These are phyloP conservation scores for Botrylloides violaceus DNA, from an alignment of 23 tunicate genomes.

Conservation along the genomic window DNA sequence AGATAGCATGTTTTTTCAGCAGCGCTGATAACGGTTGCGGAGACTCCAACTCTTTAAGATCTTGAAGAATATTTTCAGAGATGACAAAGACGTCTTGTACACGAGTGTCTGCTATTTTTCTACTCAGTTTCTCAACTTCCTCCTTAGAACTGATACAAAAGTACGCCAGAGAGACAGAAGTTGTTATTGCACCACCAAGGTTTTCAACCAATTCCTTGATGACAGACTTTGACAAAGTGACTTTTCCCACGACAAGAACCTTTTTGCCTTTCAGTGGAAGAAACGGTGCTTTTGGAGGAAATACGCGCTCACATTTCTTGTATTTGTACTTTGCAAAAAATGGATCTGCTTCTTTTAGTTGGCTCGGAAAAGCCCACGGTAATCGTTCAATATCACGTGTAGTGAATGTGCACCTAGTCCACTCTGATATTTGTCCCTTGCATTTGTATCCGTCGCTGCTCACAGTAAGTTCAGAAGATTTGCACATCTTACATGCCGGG, in stretches of 20 bases:
- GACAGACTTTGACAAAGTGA: constrained; percentile 33
- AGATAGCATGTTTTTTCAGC: constrained; percentile 42
- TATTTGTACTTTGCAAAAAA: constrained; percentile 62
- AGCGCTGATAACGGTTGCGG: constrained; percentile 30
- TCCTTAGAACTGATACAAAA: constrained; percentile 54
- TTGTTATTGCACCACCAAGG: constrained; percentile 76
- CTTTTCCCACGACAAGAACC: constrained; percentile 48
- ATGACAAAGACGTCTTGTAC: constrained; percentile 61
- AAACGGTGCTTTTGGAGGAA: constrained; percentile 52
- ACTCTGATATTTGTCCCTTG: constrained; percentile 70
- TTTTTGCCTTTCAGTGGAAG: constrained; percentile 63
- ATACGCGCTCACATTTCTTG: constrained; percentile 46
- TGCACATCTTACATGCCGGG: constrained; percentile 50
- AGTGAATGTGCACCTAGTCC: constrained; percentile 65
- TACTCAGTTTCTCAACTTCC: constrained; percentile 29
- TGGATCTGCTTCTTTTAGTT: constrained; percentile 37
- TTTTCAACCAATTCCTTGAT: constrained; percentile 41
- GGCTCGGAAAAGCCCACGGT: constrained; percentile 46
- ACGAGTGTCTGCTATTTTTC: constrained; percentile 29
- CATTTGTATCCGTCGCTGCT: constrained; percentile 65
- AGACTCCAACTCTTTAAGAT: constrained; percentile 14
- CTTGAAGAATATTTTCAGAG: constrained; percentile 44
- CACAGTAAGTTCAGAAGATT: constrained; percentile 44
- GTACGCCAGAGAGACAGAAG: constrained; percentile 42
- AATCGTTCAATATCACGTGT: constrained; percentile 36